A percentile compares a stretch with the other conserved stretches of the same genome.
These are phyloP conservation scores for Zaprionus ornatus DNA, from an alignment of 1,140 invertebrate genomes.

Conservation along the genomic window DNA sequence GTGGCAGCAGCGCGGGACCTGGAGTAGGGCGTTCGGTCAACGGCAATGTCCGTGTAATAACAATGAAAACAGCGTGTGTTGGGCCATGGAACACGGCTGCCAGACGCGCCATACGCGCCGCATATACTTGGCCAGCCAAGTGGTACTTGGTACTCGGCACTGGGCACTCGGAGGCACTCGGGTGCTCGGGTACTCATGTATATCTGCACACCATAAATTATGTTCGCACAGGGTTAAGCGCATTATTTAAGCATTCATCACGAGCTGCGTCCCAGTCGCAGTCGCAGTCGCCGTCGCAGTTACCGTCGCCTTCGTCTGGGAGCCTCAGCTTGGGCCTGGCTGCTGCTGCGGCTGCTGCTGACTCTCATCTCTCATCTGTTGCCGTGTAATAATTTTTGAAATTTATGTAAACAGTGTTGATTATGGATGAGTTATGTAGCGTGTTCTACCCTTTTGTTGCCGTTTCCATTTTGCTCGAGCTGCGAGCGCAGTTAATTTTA, in stretches of 20 bases:
- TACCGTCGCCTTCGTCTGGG: background rate
- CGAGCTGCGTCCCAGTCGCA: slow-evolving; percentile 57
- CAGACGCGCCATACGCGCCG: background rate
- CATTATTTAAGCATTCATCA: slow-evolving; percentile 82
- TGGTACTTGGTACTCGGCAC: slow-evolving; percentile 5
- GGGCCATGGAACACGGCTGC: slow-evolving; percentile 22
- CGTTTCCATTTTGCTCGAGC: slow-evolving; percentile 56
- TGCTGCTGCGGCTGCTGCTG: slow-evolving; percentile 13
- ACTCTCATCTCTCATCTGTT: slow-evolving; percentile 41
- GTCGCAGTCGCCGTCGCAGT: slow-evolving; percentile 18
- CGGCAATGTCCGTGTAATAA: slow-evolving; percentile 80
- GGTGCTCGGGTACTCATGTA: slow-evolving; percentile 61
- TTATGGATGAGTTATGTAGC: slow-evolving; percentile 82
- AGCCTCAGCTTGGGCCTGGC: background rate
- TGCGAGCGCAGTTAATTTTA: slow-evolving; percentile 73
- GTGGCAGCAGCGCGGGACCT: slow-evolving; percentile 57
- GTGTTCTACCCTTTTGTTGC: slow-evolving; percentile 76
- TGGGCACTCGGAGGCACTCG: background rate
- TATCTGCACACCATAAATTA: slow-evolving; percentile 82
- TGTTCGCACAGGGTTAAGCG: slow-evolving; percentile 82
- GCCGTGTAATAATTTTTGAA: slow-evolving; percentile 80
- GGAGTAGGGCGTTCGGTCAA: slow-evolving; percentile 58
- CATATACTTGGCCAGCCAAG: slow-evolving; percentile 2
- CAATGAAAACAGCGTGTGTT: slow-evolving; percentile 78
- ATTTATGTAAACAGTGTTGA: slow-evolving; percentile 83